Percentiles rank a stretch among this genome's conserved stretches.
These are phyloP conservation scores for Drosophila mauritiana DNA, from an alignment of 1,140 invertebrate genomes.

Conservation along the genomic window DNA sequence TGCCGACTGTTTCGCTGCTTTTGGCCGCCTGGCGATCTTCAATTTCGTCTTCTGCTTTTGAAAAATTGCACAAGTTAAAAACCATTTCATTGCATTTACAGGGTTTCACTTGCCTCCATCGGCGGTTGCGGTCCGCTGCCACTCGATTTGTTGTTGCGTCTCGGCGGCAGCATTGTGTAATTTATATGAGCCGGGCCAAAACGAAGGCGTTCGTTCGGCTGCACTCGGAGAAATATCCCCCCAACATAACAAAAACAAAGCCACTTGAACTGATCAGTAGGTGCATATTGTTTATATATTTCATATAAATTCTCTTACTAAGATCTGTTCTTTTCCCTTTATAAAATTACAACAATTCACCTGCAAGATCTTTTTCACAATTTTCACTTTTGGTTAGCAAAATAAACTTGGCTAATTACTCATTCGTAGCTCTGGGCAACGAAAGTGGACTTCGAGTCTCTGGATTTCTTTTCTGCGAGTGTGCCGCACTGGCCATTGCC, in stretches of 20 bases:
- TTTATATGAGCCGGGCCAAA: slow-evolving; percentile 69
- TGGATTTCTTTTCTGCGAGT: slow-evolving; percentile 17
- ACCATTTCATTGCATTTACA: slow-evolving; percentile 81
- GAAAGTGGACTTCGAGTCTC: too few species aligned
- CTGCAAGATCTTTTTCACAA: too few species aligned
- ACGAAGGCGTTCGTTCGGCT: slow-evolving; percentile 65
- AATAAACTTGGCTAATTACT: too few species aligned
- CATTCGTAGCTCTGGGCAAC: too few species aligned
- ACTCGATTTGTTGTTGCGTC: slow-evolving; percentile 69
- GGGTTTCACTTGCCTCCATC: slow-evolving; percentile 73
- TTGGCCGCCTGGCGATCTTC: slow-evolving; percentile 21
- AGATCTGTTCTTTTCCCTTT: too few species aligned
- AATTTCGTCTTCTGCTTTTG: slow-evolving; percentile 40
- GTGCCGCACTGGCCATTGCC: slow-evolving; percentile 31
- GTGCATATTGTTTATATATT: too few species aligned
- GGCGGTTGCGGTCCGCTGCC: slow-evolving; percentile 58
- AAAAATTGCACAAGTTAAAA: slow-evolving; percentile 82
- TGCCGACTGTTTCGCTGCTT: slow-evolving; percentile 29
- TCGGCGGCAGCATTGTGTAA: slow-evolving; percentile 70
- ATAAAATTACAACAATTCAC: too few species aligned
- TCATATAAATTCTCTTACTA: too few species aligned
- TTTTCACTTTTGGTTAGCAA: too few species aligned
- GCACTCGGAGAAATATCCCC: slow-evolving; percentile 12
- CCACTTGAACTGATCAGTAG: too few species aligned
- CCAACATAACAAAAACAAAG: not conserved